phyloP scores from a whole-genome alignment of 2,888 invertebrate genomes.

The Leucoma salicis region DNA sequence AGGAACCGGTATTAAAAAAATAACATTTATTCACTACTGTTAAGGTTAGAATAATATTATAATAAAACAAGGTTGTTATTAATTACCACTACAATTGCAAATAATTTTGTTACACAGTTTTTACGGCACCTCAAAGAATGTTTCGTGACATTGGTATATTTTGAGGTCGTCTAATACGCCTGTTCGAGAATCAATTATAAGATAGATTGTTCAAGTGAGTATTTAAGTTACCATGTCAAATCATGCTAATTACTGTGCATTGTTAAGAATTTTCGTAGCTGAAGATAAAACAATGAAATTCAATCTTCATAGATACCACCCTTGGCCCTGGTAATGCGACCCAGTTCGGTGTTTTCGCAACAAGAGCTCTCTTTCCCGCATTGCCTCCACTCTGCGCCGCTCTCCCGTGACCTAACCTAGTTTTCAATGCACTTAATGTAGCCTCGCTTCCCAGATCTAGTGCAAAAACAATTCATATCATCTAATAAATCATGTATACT shows the following conservation, averaged over 20 bases:
- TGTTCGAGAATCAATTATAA: background rate
- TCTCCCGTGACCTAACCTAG: constrained; percentile 66
- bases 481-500: too few species aligned
- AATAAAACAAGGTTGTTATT: background rate
- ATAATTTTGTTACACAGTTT: background rate
- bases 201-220: too few species aligned
- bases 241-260: too few species aligned
- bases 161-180: background rate
- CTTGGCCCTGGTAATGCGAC: constrained; percentile 78
- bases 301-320: constrained; percentile 76
- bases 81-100: background rate
- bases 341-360: constrained; percentile 52
- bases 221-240: too few species aligned
- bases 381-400: constrained; percentile 35
- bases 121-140: background rate
- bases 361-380: constrained; percentile 7
- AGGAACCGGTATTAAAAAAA: too few species aligned
- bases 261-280: background rate
- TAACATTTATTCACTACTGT: too few species aligned
- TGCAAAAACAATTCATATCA: constrained; percentile 27
- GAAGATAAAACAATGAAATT: constrained; percentile 56
- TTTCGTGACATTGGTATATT: background rate
- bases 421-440: constrained; percentile 70
- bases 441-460: constrained; percentile 42
- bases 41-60: too few species aligned